These are phyloP conservation scores for Actinia equina DNA, from an alignment of 64 coral and sea anemone genomes.

Conservation along the genomic window DNA sequence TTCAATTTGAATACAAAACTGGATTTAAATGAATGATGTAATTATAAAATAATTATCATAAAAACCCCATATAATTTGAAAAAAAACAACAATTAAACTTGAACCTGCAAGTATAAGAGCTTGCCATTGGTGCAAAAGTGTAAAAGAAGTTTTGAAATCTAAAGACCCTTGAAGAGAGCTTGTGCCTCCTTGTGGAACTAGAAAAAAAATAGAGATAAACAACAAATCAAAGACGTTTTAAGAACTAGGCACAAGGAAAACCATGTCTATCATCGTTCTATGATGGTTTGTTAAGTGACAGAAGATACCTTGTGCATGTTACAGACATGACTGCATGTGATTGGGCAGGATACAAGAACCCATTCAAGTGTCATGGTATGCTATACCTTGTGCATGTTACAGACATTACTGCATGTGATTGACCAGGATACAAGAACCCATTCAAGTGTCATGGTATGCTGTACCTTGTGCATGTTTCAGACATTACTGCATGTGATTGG, in stretches of 20 bases:
- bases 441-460: too few relatives aligned
- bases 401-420: not conserved
- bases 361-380: not conserved
- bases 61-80: too few relatives aligned
- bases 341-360: not conserved
- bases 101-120: too few relatives aligned
- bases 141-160: not conserved
- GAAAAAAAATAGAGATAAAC: not conserved
- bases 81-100: not conserved
- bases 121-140: not conserved
- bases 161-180: not conserved
- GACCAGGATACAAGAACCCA: too few relatives aligned
- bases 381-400: not conserved
- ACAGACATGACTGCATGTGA: not conserved
- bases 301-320: too few relatives aligned
- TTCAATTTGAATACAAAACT: too few relatives aligned
- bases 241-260: not conserved
- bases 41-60: too few relatives aligned
- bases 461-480: too few relatives aligned
- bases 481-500: not conserved
- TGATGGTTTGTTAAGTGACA: too few relatives aligned
- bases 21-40: too few relatives aligned
- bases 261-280: not conserved
- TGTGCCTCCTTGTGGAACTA: not conserved
- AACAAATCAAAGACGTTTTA: not conserved